These are phyloP conservation scores for Latrodectus hesperus DNA, from an alignment of 2,888 invertebrate genomes.

Conservation along the genomic window DNA sequence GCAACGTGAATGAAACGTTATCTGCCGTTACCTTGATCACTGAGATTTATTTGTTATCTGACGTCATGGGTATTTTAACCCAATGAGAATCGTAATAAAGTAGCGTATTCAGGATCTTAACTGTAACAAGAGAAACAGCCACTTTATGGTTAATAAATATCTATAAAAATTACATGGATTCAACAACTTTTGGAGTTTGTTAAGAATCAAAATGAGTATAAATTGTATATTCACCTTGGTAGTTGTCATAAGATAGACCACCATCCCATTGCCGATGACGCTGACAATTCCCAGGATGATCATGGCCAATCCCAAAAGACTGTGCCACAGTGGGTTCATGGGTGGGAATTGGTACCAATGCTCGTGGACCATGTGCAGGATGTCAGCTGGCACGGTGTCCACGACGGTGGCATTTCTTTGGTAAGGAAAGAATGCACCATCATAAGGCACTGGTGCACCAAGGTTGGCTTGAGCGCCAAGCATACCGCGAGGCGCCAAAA, in stretches of 20 bases:
- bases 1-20: no score
- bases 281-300: slow-evolving; percentile 79
- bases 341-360: slow-evolving; percentile 93
- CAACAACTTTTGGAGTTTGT: not conserved
- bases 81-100: no score
- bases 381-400: slow-evolving; percentile 85
- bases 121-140: no score
- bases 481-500: slow-evolving; percentile 57
- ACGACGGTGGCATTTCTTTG: slow-evolving; percentile 71
- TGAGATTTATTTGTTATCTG: no score
- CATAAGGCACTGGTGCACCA: slow-evolving; percentile 35
- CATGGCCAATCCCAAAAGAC: slow-evolving; percentile 83
- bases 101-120: no score
- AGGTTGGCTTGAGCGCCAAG: slow-evolving; percentile 12
- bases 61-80: no score
- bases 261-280: slow-evolving; percentile 82
- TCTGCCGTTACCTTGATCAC: no score
- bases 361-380: slow-evolving; percentile 85
- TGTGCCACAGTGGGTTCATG: slow-evolving; percentile 91
- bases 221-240: slow-evolving; percentile 76
- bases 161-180: not conserved
- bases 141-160: no score
- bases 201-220: not conserved
- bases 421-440: slow-evolving; percentile 61
- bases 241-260: slow-evolving; percentile 83